Evolutionary conservation across 2,888 invertebrate species (phyloP).

Genomic region (Eupithecia subfuscata): DNA sequence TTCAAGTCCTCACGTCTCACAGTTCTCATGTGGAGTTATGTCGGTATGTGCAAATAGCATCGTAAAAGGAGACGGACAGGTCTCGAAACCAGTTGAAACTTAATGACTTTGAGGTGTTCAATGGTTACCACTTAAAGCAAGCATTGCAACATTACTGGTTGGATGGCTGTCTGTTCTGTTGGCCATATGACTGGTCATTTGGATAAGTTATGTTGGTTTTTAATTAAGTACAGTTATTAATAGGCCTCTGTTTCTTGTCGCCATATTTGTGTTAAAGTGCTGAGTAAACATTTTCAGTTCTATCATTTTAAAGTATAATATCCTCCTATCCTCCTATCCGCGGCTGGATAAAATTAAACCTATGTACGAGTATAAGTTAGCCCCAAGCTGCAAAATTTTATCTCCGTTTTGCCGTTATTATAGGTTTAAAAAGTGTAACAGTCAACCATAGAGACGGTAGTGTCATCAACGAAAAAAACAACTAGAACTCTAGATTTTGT

Average conservation of each 20-base stretch:
- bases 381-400: too few relatives aligned
- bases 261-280: background rate
- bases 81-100: conserved; percentile 61
- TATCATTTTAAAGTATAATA: background rate
- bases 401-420: too few relatives aligned
- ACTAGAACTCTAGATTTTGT: background rate
- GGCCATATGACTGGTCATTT: conserved; percentile 24
- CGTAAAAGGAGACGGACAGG: conserved; percentile 62
- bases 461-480: background rate
- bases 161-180: conserved; percentile 35
- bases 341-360: background rate
- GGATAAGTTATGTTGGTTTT: conserved; percentile 19
- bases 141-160: conserved; percentile 52
- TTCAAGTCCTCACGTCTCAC: conserved; percentile 19
- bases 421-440: too few relatives aligned
- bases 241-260: background rate
- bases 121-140: conserved; percentile 50
- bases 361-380: too few relatives aligned
- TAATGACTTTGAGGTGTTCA: conserved; percentile 57
- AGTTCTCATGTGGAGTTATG: conserved; percentile 45
- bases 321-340: too few relatives aligned
- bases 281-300: background rate
- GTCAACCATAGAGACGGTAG: too few relatives aligned
- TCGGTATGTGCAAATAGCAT: conserved; percentile 58
- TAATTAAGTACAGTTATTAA: conserved; percentile 11